phyloP scores from a whole-genome alignment of 2,797 vertebrate species.

The Toxotes lorentzi region DNA sequence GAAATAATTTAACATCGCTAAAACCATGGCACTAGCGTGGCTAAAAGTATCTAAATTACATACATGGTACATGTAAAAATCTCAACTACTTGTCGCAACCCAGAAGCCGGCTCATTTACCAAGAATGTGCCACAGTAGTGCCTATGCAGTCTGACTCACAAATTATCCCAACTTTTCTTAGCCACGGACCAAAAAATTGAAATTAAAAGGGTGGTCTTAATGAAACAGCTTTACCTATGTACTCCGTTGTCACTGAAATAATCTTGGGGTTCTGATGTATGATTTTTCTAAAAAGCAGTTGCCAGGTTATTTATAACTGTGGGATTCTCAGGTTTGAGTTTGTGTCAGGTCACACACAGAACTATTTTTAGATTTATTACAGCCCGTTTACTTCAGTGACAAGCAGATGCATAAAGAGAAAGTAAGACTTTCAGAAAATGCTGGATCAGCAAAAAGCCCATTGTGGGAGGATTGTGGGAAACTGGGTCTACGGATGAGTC shows the following conservation, averaged over 20 bases:
- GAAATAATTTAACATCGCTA: too few relatives aligned
- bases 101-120: neutral
- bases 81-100: neutral
- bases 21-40: neutral
- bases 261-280: neutral
- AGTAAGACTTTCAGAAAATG: constrained; percentile 31
- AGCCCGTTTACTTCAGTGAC: constrained; percentile 13
- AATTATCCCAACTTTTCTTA: neutral
- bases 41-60: neutral
- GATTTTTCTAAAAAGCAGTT: neutral
- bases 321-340: neutral
- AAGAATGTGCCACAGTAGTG: neutral
- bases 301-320: neutral
- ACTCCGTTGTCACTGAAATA: neutral
- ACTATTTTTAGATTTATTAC: constrained; percentile 5
- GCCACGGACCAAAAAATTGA: neutral
- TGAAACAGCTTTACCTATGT: neutral
- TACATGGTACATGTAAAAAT: neutral
- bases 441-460: constrained; percentile 50
- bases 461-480: constrained; percentile 68
- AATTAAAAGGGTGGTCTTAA: neutral
- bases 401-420: constrained; percentile 15
- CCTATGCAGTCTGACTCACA: neutral
- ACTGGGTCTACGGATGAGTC: constrained; percentile 63
- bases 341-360: neutral